Evolutionary conservation across 2,113 vertebrate species (phyloP), one percentile per base, ranked within the genome.

Genomic region (Calidris pugnax): DNA sequence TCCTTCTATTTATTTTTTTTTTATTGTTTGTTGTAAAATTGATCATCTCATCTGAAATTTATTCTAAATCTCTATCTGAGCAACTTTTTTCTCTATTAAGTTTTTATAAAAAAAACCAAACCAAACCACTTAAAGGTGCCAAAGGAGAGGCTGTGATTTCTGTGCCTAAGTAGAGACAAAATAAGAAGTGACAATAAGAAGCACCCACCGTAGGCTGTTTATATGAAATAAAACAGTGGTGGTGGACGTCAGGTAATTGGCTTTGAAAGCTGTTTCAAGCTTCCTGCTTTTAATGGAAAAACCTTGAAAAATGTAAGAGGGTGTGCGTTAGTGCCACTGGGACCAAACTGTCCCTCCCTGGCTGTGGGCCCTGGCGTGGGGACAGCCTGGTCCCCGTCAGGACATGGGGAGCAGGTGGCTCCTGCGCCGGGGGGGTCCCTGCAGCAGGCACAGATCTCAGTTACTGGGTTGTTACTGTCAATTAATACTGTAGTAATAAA

Each of bases 261-360:
- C 48, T 69, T 33, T 26, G 28, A 48, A 57, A 43, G 57, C 27
- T 32, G 15, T 56, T 77, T 19, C 17, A 35, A 7, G 41, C 48
- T 57, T 50, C 35, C 56, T 72, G 39, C 62, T 60, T 67, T 56
- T 60, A 55, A 18, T 24, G 48, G 50, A n/a, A 53, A 56, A 37
- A 47, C 16, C 15, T 35, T 37, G 67, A 12, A 24, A 43, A 74
- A 18, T 22, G 2, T 5, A 15, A 43, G 55, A 24, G 32, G 19
- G 7, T 48, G 9, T 9, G 23, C 3, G 2, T 28, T 28, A 56
- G 60, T 30, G 68, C 20, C 7, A 2, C 27, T 12, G 32, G 30
- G 78, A 20, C 41, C 12, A 5, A 20, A 5, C 33, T 33, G 13
- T 32, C 7, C 3, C 48, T 28, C 1, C 1, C 7, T 16, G n/a